Evolutionary conservation across 2,888 invertebrate genomes (phyloP).

Genomic region (Drosophila austrosaltans): DNA sequence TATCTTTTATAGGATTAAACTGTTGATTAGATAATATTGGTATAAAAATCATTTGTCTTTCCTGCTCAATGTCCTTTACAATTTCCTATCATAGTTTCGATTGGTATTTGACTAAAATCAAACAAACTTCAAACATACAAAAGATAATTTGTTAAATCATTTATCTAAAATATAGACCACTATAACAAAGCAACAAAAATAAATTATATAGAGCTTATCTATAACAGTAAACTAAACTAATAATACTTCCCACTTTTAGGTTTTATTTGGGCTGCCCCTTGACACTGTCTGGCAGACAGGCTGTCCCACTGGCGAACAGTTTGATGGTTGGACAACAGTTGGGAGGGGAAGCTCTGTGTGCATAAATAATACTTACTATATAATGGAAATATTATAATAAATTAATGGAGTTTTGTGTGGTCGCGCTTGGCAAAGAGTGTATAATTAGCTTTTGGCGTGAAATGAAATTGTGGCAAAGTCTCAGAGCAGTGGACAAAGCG

Average conservation of each 20-base stretch:
- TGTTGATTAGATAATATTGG: too few relatives aligned
- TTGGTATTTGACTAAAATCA: too few relatives aligned
- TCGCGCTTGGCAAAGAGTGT: constrained; percentile 62
- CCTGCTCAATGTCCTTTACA: too few relatives aligned
- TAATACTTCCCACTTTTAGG: neutral
- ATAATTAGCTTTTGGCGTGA: constrained; percentile 64
- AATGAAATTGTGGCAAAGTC: constrained; percentile 33
- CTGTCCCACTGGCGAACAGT: neutral
- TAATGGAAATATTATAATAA: constrained; percentile 63
- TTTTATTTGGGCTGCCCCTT: neutral
- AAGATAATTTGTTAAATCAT: neutral
- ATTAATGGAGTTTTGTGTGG: constrained; percentile 63
- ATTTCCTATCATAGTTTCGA: too few relatives aligned
- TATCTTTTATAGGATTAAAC: too few relatives aligned
- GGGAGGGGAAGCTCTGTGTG: constrained; percentile 8
- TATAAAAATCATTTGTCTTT: too few relatives aligned
- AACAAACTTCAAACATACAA: neutral
- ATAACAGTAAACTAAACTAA: neutral
- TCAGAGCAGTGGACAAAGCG: neutral
- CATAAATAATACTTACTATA: constrained; percentile 38
- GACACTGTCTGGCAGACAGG: neutral
- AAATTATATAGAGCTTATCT: neutral
- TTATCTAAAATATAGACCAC: neutral
- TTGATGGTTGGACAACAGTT: neutral
- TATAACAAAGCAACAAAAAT: neutral